phyloP scores from a whole-genome alignment of 2,888 invertebrate genomes.

The Ochropleura plecta region DNA sequence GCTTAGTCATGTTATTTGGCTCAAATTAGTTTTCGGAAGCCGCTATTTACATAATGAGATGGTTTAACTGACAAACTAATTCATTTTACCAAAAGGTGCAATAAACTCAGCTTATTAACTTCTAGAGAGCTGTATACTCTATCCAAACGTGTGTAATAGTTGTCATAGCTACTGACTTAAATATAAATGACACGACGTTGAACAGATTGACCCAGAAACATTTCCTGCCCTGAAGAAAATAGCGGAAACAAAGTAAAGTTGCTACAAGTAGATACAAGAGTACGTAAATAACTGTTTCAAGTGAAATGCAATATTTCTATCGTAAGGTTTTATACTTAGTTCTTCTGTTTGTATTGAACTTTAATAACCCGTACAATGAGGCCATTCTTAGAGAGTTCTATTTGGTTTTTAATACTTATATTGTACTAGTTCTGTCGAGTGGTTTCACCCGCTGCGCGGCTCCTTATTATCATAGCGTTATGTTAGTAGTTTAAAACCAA shows the following conservation, averaged over 20 bases:
- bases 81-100: neutral
- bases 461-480: no score
- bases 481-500: no score
- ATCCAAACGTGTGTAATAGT: neutral
- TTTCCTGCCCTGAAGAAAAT: constrained; percentile 36
- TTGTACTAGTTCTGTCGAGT: no score
- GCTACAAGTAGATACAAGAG: constrained; percentile 8
- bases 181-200: constrained; percentile 8
- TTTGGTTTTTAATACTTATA: neutral
- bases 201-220: constrained; percentile 50
- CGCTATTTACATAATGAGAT: neutral
- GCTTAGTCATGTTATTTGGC: no score
- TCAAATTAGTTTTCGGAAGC: neutral
- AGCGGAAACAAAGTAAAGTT: constrained; percentile 12
- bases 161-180: constrained; percentile 7
- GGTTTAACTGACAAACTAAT: neutral
- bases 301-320: constrained; percentile 29
- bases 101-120: neutral
- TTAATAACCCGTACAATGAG: neutral
- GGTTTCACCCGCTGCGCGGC: no score
- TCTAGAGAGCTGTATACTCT: neutral
- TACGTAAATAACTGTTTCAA: constrained; percentile 15
- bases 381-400: neutral
- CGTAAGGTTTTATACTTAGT: constrained; percentile 15
- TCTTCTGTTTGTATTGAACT: constrained; percentile 9